Evolutionary conservation across 2,888 invertebrate species (phyloP), one percentile per base, ranked within the genome.

Genomic region (Drosophila austrosaltans): DNA sequence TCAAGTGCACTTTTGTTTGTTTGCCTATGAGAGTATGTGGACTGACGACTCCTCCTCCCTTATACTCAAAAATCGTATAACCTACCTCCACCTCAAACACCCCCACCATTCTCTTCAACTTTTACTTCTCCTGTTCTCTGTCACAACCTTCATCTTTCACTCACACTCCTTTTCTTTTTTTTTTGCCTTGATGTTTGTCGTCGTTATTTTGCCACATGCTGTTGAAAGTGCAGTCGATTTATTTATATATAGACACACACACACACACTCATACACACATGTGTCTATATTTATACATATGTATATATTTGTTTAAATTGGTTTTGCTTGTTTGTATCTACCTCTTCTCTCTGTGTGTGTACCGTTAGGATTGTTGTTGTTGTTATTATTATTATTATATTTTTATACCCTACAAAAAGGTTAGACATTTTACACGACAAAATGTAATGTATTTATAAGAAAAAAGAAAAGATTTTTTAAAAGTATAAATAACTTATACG

Each of bases 171-270:
- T 6, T 59, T 22, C 22, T 63, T 16, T 65, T 48, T 56, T 58
- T 72, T 53, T 66, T 44, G 36, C 36, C 36, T 53, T 40, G 54
- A 20, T 59, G 57, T 69, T 32, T 58, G 56, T 28, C 62, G 61
- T 36, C 56, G 56, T 69, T 73, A 64, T 70, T n/a, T 58, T 83
- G 84, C 82, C 87, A 82, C 87, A 86, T 84, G 86, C 84, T 73
- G 72, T 40, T 40, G 79, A 53, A 75, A 79, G 68, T 75, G 77
- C 80, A 67, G 72, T 48, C 77, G 80, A 77, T 81, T 81, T 84
- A 86, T 85, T 82, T 82, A 79, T 86, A 56, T 25, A 48, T 53
- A 53, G 20, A 69, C 61, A 42, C 48, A 30, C 20, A 25, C 32
- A 72, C n/a, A n/a, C 63, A 67, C 53, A 70, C 58, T 61, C 39